Evolutionary conservation across 2,113 vertebrate species (phyloP).

Genomic region (Crotalus tigris): DNA sequence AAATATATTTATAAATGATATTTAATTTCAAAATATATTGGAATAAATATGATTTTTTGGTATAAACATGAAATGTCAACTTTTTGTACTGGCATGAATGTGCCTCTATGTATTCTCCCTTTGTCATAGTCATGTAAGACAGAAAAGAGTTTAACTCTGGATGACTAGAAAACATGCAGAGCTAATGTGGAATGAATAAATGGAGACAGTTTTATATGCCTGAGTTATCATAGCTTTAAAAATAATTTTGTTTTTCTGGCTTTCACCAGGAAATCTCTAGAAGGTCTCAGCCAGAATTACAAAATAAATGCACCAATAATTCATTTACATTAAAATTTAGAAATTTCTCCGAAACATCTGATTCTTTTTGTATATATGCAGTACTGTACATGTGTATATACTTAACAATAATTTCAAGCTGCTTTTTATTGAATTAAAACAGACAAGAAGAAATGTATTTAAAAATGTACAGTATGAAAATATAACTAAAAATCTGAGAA

Average conservation of each 20-base stretch:
- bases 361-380: neutral
- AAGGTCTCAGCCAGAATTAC: neutral
- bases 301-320: neutral
- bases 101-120: neutral
- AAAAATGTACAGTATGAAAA: neutral
- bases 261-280: neutral
- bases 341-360: neutral
- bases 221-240: neutral
- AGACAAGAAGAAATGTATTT: neutral
- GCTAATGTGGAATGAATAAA: slow-evolving; percentile 49
- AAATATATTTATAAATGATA: neutral
- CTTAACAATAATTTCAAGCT: neutral
- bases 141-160: slow-evolving; percentile 55
- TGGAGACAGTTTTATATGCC: neutral
- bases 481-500: neutral
- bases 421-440: neutral
- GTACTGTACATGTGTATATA: neutral
- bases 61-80: neutral
- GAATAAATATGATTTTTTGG: neutral
- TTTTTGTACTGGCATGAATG: slow-evolving; percentile 24
- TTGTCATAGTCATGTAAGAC: slow-evolving; percentile 37
- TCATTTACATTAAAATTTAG: neutral
- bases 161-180: slow-evolving; percentile 52
- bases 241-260: neutral
- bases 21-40: slow-evolving; percentile 14